A percentile compares a stretch with the other conserved stretches of the same genome.
These are phyloP conservation scores for Ascaphus truei DNA, from an alignment of 2,113 vertebrate genomes.

Conservation along the genomic window DNA sequence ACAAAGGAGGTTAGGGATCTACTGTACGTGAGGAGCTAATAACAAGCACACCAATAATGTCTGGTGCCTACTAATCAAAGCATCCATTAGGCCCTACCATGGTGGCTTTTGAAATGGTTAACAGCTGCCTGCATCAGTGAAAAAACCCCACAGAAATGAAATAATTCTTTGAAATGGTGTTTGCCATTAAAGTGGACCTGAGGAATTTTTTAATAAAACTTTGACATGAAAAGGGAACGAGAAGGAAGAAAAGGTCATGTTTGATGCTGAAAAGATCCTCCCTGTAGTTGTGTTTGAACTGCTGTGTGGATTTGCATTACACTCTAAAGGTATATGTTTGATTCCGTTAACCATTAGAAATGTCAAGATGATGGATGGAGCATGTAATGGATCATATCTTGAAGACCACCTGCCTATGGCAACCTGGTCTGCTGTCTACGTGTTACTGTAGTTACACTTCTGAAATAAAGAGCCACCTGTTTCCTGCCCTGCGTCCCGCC, in stretches of 20 bases:
- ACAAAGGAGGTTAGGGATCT: no score
- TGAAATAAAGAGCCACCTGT: slow-evolving; percentile 42
- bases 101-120: neutral
- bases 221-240: neutral
- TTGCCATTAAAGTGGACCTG: neutral
- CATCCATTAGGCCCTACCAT: neutral
- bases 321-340: slow-evolving; percentile 23
- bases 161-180: neutral
- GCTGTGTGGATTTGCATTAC: neutral
- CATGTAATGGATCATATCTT: slow-evolving; percentile 39
- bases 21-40: no score
- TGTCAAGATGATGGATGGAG: slow-evolving; percentile 40
- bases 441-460: slow-evolving; percentile 43
- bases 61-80: neutral
- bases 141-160: neutral
- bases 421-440: slow-evolving; percentile 31
- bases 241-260: neutral
- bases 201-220: neutral
- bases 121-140: neutral
- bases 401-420: slow-evolving; percentile 42
- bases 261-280: neutral
- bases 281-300: neutral
- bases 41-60: neutral
- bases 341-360: slow-evolving; percentile 40
- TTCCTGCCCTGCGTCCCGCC: slow-evolving; percentile 46